Evolutionary conservation across 2,888 invertebrate species (phyloP), one percentile per base, ranked within the genome.

Genomic region (Pollenia griseotomentosa): DNA sequence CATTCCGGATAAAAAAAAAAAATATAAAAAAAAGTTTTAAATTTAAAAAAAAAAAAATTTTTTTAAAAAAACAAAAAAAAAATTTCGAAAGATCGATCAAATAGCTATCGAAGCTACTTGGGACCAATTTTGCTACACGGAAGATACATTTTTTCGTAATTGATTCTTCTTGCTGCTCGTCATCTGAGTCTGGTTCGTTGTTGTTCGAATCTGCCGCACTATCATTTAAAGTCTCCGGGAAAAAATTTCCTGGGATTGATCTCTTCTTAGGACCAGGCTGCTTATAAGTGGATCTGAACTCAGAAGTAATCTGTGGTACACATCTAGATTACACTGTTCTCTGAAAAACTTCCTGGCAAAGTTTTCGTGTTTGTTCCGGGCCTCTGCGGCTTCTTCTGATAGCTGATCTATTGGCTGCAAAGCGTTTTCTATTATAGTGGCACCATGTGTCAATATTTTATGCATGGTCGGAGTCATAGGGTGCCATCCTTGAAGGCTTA

Each of bases 251-350:
- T 51, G 51, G 12, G 1, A 51, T 51, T 23, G 59, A 59, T 59
- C 9, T 23, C 23, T 23, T 33, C 23, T 59, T 59, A 23, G 59
- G 59, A 23, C 19, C 33, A 59, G 19, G 0, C 7, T 23, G 7
- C 44, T 63, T 63, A 63, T 63, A 14, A 16, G 63, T 63, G 63
- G n/a, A 63, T 63, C 16, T n/a, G 8, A 63, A 63, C 42, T 63
- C 16, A 63, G 33, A 42, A 23, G 44, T 63, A 63, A 10, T 63
- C 16, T 23, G 40, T 63, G n/a, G 14, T 63, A 63, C 40, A 44
- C 42, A 63, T 63, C 63, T 14, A 40, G 59, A 61, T 61, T 61
- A 12, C 40, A 14, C 14, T 40, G 59, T 61, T 61, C 59, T 61
- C 59, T 61, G 19, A 33, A 61, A 61, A 63, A 19, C 63, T 7